Conservation (phyloP, 2,797 vertebrate genomes). For the Okamejei kenojei region DNA sequence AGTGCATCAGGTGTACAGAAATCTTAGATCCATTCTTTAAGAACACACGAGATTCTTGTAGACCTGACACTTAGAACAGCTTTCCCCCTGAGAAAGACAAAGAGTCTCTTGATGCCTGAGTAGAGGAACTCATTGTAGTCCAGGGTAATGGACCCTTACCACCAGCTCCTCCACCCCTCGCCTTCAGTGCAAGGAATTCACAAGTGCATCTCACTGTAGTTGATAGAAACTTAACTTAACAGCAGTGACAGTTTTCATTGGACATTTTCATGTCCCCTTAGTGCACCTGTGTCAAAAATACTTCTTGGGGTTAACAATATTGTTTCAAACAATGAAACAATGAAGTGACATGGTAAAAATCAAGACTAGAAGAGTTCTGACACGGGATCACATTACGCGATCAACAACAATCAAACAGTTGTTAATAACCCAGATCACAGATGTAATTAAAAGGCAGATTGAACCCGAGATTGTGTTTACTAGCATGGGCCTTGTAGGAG, state of each 20-base stretch:
- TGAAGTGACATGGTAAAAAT: not conserved
- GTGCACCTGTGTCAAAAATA: constrained; percentile 9
- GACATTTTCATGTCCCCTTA: not conserved
- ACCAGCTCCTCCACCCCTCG: not conserved
- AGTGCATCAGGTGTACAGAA: not conserved
- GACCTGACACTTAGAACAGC: not conserved
- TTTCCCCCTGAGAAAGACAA: not conserved
- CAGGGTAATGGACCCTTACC: not conserved
- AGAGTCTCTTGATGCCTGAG: not conserved
- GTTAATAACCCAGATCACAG: not conserved
- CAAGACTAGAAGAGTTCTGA: not conserved
- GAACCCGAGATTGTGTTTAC: not conserved
- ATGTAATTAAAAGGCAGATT: not conserved
- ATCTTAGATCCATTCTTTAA: not conserved
- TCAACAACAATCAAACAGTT: not conserved
- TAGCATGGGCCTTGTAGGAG: not conserved
- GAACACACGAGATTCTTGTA: not conserved
- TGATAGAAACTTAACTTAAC: not conserved
- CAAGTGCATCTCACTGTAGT: not conserved
- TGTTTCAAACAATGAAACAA: not conserved
- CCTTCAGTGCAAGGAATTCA: constrained; percentile 23
- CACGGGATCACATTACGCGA: not conserved
- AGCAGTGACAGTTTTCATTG: constrained; percentile 19
- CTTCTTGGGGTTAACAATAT: constrained; percentile 7
- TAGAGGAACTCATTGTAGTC: not conserved